These are phyloP conservation scores for Drosophila pullipes DNA, from an alignment of 2,888 invertebrate genomes.

Conservation along the genomic window DNA sequence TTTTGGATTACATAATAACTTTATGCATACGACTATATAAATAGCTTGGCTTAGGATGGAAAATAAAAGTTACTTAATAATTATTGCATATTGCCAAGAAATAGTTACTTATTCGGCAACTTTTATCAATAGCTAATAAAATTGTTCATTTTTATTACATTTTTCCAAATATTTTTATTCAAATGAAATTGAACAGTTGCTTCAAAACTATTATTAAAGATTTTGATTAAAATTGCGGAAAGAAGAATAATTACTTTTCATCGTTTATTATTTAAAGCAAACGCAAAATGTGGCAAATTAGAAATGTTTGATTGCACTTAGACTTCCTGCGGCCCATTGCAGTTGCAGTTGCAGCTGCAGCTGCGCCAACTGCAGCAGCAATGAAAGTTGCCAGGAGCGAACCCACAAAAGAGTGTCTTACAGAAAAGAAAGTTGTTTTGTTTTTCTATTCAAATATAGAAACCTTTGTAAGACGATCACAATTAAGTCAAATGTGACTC, in stretches of 20 bases:
- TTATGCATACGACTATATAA: neutral
- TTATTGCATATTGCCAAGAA: neutral
- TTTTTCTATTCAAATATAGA: neutral
- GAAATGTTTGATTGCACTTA: conserved; percentile 25
- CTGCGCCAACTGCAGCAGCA: conserved; percentile 38
- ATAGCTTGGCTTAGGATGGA: neutral
- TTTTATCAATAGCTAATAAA: neutral
- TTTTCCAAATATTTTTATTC: neutral
- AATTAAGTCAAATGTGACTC: neutral
- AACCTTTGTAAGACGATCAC: neutral
- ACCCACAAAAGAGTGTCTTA: neutral
- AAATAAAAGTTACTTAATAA: neutral
- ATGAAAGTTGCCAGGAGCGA: conserved; percentile 47
- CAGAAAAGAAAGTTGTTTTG: neutral
- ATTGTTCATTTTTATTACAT: neutral
- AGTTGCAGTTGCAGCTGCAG: conserved; percentile 21
- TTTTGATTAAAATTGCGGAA: neutral
- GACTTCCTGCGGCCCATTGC: conserved; percentile 38
- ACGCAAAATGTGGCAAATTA: conserved; percentile 1
- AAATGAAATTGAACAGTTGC: neutral
- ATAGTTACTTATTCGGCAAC: neutral
- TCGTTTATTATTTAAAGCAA: conserved; percentile 8
- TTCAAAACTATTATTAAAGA: neutral
- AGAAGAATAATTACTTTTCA: neutral
- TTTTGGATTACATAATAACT: conserved; percentile 24